Conservation (phyloP, 2,113 vertebrate genomes). For the Anarhynchus alexandrinus region DNA sequence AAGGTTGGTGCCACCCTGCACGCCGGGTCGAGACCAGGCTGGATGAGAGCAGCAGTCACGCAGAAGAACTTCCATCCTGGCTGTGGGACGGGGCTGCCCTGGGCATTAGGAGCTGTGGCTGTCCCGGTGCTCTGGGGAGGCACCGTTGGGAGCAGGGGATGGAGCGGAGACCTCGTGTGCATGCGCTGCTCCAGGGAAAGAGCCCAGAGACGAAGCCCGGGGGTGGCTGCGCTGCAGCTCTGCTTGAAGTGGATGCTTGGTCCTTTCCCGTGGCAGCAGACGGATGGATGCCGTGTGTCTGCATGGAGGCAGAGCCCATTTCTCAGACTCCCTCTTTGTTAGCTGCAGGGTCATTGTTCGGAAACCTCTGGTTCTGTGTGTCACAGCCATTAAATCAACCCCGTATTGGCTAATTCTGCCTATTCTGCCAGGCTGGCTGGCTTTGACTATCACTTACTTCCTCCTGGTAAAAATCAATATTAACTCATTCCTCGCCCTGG, state of each 20-base stretch:
- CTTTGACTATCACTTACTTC: background rate
- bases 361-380: background rate
- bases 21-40: background rate
- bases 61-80: too few relatives aligned
- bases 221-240: background rate
- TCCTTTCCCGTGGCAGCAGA: background rate
- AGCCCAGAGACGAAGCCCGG: background rate
- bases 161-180: background rate
- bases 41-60: background rate
- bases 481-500: background rate
- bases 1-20: background rate
- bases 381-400: background rate
- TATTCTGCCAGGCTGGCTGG: background rate
- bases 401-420: background rate
- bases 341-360: background rate
- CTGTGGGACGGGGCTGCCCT: background rate
- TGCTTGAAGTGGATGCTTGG: rapidly evolving
- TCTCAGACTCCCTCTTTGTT: background rate
- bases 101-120: background rate
- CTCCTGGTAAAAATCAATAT: background rate
- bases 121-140: rapidly evolving
- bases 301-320: background rate
- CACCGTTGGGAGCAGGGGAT: background rate
- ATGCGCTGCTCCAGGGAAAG: background rate
- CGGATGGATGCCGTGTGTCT: background rate